Conservation (phyloP, 1,140 invertebrate genomes). For the Chrysomallon squamiferum region DNA sequence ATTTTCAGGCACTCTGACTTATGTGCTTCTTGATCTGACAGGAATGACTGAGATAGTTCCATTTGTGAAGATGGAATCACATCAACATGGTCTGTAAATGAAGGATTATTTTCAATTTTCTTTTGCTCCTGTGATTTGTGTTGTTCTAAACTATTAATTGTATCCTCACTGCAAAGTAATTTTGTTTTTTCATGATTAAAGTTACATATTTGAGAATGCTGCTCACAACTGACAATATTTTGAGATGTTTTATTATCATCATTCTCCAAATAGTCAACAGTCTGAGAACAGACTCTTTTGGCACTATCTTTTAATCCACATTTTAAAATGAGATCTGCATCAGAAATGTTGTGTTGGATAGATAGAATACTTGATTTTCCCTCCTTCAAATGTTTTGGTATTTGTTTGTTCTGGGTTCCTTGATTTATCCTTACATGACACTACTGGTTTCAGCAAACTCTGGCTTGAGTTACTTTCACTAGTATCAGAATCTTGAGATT, state of each 20-base stretch:
- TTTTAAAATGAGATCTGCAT: too few species aligned
- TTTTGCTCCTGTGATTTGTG: background rate
- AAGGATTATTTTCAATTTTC: background rate
- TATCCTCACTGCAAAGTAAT: background rate
- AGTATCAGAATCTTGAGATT: too few species aligned
- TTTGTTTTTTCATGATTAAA: background rate
- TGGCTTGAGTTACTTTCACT: too few species aligned
- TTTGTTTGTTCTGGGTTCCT: too few species aligned
- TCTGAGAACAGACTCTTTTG: too few species aligned
- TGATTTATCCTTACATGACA: too few species aligned
- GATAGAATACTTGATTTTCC: too few species aligned
- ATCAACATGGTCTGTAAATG: conserved; percentile 31
- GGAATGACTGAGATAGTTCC: conserved; percentile 23
- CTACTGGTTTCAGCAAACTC: too few species aligned
- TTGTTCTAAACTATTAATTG: background rate
- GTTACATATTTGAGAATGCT: background rate
- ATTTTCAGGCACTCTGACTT: background rate
- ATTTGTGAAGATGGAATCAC: conserved; percentile 27
- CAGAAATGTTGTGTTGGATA: too few species aligned
- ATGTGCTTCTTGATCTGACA: conserved; percentile 12
- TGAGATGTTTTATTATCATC: background rate
- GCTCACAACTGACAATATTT: background rate
- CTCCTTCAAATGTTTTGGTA: too few species aligned
- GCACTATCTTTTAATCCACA: too few species aligned
- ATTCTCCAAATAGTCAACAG: too few species aligned